Conservation (phyloP, 2,113 vertebrate genomes). For the Serinus canaria region DNA sequence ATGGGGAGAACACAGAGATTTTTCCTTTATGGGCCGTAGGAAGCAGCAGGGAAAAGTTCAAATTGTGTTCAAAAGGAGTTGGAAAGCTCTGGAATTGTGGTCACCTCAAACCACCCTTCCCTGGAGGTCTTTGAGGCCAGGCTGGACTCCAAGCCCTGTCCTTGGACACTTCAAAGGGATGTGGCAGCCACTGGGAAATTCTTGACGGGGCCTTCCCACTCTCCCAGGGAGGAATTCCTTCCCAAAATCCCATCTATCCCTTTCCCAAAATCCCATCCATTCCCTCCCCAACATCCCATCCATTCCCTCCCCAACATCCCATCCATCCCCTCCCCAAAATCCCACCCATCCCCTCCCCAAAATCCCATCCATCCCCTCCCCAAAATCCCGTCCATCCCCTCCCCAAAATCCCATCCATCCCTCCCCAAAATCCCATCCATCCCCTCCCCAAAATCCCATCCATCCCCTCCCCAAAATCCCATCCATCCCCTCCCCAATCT, state of each 20-base stretch:
- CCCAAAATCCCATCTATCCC: too few species aligned
- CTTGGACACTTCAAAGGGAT: not conserved
- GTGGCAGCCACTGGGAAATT: not conserved
- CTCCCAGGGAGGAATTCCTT: not conserved
- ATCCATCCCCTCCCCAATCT: too few species aligned
- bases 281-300: too few species aligned
- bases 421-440: too few species aligned
- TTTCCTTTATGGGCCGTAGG: fast-evolving
- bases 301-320: too few species aligned
- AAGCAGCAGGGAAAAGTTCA: not conserved
- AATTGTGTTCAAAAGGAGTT: fast-evolving
- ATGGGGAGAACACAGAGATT: fast-evolving
- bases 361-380: too few species aligned
- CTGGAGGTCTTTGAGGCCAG: not conserved
- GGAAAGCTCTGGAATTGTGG: fast-evolving
- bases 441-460: too few species aligned
- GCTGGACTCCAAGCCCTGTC: not conserved
- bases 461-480: not conserved
- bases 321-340: not conserved
- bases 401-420: too few species aligned
- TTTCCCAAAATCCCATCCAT: too few species aligned
- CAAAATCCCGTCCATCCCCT: too few species aligned
- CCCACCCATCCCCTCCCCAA: too few species aligned
- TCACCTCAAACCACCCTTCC: fast-evolving
- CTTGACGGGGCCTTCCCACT: too few species aligned